A percentile compares a stretch with the other conserved stretches of the same genome.
Evolutionary conservation across 2,113 vertebrate genomes (phyloP).

Genomic region (Danionella cerebrum): DNA sequence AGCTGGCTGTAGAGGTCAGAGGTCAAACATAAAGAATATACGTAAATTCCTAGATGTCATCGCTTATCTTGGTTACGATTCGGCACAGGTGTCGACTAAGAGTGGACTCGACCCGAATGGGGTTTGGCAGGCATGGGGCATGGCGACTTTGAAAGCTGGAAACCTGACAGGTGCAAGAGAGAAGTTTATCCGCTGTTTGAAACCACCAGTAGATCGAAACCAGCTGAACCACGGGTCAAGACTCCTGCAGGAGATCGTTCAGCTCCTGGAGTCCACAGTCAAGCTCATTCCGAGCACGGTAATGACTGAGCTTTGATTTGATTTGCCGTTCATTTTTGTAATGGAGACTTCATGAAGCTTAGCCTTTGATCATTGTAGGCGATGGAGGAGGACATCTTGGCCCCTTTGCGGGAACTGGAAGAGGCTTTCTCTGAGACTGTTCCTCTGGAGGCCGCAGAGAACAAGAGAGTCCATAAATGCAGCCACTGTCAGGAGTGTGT

Average conservation of each 20-base stretch:
- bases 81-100: constrained; percentile 91
- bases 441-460: constrained; percentile 68
- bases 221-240: constrained; percentile 76
- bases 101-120: constrained; percentile 84
- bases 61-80: no score
- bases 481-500: constrained; percentile 83
- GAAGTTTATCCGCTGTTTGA: constrained; percentile 86
- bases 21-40: no score
- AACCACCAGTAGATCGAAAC: constrained; percentile 82
- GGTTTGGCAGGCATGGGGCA: constrained; percentile 95
- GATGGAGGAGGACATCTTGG: constrained; percentile 80
- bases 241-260: constrained; percentile 83
- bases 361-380: constrained; percentile 32
- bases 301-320: constrained; percentile 2
- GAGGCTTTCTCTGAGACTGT: constrained; percentile 65
- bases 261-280: constrained; percentile 79
- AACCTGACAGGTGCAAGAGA: constrained; percentile 78
- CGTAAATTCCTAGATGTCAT: no score
- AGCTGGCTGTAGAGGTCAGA: constrained; percentile 88
- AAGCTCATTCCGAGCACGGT: constrained; percentile 68
- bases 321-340: not conserved
- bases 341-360: not conserved
- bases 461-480: constrained; percentile 61
- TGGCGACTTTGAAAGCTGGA: constrained; percentile 88
- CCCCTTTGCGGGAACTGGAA: constrained; percentile 83